phyloP scores from a whole-genome alignment of 2,797 vertebrate species.

The Acropternis orthonyx region DNA sequence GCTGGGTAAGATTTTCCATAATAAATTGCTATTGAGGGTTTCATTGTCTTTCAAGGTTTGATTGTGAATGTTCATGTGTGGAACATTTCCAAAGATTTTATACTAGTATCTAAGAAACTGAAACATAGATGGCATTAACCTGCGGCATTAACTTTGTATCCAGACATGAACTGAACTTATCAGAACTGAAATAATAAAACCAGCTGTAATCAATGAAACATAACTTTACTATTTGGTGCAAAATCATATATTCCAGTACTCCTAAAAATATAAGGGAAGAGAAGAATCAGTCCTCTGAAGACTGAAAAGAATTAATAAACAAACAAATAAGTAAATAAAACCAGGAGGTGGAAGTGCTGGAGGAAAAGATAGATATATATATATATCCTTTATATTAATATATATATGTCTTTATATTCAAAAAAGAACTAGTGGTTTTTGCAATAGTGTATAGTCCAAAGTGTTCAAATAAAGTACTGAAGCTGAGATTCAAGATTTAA shows the following conservation, averaged over 20 bases:
- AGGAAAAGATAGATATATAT: neutral
- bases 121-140: neutral
- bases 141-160: neutral
- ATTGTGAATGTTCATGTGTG: neutral
- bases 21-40: neutral
- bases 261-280: neutral
- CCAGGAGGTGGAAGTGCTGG: rapidly evolving
- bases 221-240: neutral
- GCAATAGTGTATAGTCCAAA: neutral
- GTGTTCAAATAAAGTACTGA: neutral
- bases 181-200: neutral
- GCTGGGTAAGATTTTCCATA: neutral
- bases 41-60: neutral
- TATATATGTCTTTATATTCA: neutral
- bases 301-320: neutral
- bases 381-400: too few species aligned
- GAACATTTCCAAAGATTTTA: neutral
- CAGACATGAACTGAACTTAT: neutral
- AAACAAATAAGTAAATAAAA: neutral
- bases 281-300: neutral
- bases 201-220: neutral
- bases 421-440: neutral
- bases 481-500: neutral
- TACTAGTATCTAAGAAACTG: neutral
- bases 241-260: neutral